Evolutionary conservation across 1,140 invertebrate genomes (phyloP).

Genomic region (Bombus confusus): DNA sequence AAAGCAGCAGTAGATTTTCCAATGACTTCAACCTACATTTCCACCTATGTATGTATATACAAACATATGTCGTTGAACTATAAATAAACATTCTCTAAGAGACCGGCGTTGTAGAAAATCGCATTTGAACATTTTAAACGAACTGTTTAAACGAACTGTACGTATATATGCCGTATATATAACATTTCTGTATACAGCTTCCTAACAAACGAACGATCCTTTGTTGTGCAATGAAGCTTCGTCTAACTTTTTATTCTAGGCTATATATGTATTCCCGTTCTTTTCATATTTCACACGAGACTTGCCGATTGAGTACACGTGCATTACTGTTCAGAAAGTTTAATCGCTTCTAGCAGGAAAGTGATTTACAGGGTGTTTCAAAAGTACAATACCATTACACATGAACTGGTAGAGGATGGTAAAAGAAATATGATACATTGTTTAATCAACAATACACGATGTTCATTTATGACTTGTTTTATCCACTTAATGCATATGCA

Average conservation of each 20-base stretch:
- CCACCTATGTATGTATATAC: neutral
- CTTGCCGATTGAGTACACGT: neutral
- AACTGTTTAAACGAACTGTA: neutral
- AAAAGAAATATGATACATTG: neutral
- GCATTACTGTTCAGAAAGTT: neutral
- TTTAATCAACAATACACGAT: neutral
- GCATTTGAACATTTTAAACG: neutral
- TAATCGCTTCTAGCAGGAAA: neutral
- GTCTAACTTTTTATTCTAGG: neutral
- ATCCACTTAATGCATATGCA: neutral
- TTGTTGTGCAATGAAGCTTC: neutral
- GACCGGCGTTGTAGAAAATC: conserved; percentile 14
- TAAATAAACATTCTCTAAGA: conserved; percentile 22
- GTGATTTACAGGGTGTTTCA: neutral
- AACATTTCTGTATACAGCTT: neutral
- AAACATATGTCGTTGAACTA: conserved; percentile 11
- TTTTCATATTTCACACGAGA: conserved; percentile 15
- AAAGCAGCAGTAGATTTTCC: conserved; percentile 6
- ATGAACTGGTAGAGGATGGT: neutral
- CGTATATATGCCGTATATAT: neutral
- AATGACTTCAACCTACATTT: neutral
- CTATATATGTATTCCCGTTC: neutral
- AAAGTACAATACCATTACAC: neutral
- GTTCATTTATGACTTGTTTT: neutral
- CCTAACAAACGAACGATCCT: neutral